These are phyloP conservation scores for Candidula unifasciata DNA, from an alignment of 2,888 invertebrate species.

Conservation along the genomic window DNA sequence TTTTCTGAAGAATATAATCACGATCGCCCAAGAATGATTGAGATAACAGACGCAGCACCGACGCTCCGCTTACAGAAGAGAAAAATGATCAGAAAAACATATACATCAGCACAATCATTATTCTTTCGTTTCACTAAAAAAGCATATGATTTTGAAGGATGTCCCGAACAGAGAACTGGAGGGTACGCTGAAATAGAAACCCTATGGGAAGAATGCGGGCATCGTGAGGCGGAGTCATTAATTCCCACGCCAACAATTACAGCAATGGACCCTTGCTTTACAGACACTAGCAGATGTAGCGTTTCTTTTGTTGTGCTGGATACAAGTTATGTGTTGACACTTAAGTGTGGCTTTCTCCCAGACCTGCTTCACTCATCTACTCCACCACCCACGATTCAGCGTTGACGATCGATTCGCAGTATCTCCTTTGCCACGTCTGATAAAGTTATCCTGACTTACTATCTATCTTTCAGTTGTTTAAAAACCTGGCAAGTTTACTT, in stretches of 20 bases:
- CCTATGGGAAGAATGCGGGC: neutral
- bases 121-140: neutral
- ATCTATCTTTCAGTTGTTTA: constrained; percentile 5
- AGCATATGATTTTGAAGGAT: neutral
- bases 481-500: neutral
- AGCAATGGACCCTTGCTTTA: neutral
- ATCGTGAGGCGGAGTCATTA: neutral
- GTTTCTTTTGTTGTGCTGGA: constrained; percentile 33
- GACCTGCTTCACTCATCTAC: constrained; percentile 15
- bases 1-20: neutral
- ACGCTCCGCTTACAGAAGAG: neutral
- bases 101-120: constrained; percentile 23
- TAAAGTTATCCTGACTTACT: neutral
- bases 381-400: constrained; percentile 28
- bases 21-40: neutral
- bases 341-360: neutral
- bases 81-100: neutral
- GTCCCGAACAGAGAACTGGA: neutral
- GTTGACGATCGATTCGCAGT: neutral
- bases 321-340: neutral
- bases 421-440: neutral
- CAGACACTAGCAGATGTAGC: constrained; percentile 32
- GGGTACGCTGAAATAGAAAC: neutral
- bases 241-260: constrained; percentile 11
- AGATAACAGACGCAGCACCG: neutral